phyloP scores from a whole-genome alignment of 2,113 vertebrate species.

The Esox niger region DNA sequence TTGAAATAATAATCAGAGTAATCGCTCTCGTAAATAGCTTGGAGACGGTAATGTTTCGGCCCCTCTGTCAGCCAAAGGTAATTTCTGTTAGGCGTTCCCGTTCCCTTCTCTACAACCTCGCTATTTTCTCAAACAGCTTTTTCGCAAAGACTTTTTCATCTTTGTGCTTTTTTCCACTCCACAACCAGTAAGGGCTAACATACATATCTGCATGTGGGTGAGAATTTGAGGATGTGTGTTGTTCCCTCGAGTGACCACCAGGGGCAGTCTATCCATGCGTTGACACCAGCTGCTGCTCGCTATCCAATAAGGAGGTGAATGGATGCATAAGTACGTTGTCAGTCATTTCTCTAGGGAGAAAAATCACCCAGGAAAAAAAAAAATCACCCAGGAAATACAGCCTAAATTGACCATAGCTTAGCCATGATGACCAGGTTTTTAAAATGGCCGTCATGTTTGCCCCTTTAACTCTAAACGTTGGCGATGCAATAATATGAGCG shows the following conservation, averaged over 20 bases:
- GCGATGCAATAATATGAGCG: no score
- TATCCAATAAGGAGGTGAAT: not conserved
- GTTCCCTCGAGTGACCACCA: conserved; percentile 17
- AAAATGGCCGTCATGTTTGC: no score
- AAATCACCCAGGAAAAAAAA: not conserved
- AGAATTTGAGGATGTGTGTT: not conserved
- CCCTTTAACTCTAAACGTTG: no score
- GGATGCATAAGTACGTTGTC: not conserved
- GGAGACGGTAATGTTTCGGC: conserved; percentile 65
- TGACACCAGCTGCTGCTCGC: not conserved
- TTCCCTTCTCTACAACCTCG: conserved; percentile 42
- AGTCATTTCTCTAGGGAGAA: not conserved
- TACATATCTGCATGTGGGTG: not conserved
- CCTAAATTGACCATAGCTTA: no score
- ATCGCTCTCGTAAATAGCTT: conserved; percentile 74
- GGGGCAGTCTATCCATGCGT: conserved; percentile 17
- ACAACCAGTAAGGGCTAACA: not conserved
- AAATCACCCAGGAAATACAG: no score
- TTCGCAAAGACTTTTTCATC: conserved; percentile 50
- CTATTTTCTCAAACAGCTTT: conserved; percentile 49
- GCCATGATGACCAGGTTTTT: no score
- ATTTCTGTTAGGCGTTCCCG: conserved; percentile 54
- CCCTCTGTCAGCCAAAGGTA: conserved; percentile 58
- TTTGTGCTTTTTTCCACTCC: conserved; percentile 42
- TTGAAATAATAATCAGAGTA: conserved; percentile 82